Evolutionary conservation across 2,113 vertebrate genomes (phyloP).

Genomic region (Centropus bengalensis): DNA sequence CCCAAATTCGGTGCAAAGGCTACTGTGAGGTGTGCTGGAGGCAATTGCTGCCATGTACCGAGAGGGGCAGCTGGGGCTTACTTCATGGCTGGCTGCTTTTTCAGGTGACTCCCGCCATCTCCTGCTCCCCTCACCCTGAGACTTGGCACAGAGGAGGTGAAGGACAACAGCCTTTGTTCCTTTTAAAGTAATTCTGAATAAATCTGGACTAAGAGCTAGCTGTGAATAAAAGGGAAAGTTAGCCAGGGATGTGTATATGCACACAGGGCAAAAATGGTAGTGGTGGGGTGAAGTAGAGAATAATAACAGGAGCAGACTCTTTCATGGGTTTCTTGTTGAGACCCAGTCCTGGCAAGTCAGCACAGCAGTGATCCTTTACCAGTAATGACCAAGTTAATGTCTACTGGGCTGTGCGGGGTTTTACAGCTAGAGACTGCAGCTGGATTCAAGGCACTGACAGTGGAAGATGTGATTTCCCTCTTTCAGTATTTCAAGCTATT

Average conservation of each 20-base stretch:
- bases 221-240: neutral
- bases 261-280: neutral
- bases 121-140: neutral
- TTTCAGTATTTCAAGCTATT: neutral
- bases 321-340: neutral
- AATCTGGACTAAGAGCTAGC: neutral
- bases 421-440: neutral
- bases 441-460: neutral
- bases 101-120: neutral
- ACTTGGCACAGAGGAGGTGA: neutral
- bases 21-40: neutral
- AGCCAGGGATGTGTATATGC: neutral
- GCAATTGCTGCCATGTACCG: neutral
- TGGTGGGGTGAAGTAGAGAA: neutral
- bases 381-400: neutral
- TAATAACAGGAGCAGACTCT: neutral
- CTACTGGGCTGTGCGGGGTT: accelerated
- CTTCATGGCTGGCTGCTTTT: neutral
- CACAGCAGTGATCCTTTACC: neutral
- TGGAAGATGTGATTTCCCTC: neutral
- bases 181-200: neutral
- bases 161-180: neutral
- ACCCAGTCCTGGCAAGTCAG: neutral
- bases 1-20: neutral
- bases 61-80: neutral